A percentile compares a stretch with the other conserved stretches of the same genome.
phyloP scores from a whole-genome alignment of 1,140 invertebrate species.

The Lethocerus indicus region DNA sequence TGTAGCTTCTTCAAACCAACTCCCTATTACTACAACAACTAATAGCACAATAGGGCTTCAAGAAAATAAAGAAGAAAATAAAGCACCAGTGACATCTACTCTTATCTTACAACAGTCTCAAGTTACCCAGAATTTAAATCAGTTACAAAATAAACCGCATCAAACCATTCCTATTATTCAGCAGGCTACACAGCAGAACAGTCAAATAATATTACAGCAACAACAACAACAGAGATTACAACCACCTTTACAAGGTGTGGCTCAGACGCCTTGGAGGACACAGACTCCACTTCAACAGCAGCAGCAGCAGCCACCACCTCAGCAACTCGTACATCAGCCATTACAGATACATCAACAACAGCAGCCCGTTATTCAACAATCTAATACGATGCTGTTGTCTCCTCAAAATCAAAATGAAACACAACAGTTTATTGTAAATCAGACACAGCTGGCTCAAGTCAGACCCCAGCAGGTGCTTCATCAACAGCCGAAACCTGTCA shows the following conservation, averaged over 20 bases:
- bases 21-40: constrained; percentile 22
- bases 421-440: constrained; percentile 16
- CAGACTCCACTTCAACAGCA: constrained; percentile 25
- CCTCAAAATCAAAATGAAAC: constrained; percentile 13
- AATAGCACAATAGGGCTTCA: constrained; percentile 25
- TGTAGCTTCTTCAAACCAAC: constrained; percentile 19
- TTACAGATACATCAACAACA: constrained; percentile 18
- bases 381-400: constrained; percentile 8
- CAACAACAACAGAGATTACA: constrained; percentile 22
- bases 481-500: constrained; percentile 14
- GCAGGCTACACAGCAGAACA: constrained; percentile 24
- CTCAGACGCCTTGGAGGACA: constrained; percentile 19
- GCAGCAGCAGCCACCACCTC: constrained; percentile 18
- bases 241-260: constrained; percentile 13
- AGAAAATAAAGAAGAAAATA: constrained; percentile 27
- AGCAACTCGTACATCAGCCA: constrained; percentile 19
- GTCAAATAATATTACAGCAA: constrained; percentile 20
- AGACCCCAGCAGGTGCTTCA: constrained; percentile 12
- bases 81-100: constrained; percentile 25
- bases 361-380: constrained; percentile 12
- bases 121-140: constrained; percentile 26
- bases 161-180: constrained; percentile 24
- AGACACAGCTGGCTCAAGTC: constrained; percentile 8
- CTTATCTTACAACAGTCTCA: constrained; percentile 19
- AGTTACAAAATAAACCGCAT: constrained; percentile 24